A percentile compares a stretch with the other conserved stretches of the same genome.
phyloP scores from a whole-genome alignment of 2,888 invertebrate species.

The Euspilapteryx auroguttella region DNA sequence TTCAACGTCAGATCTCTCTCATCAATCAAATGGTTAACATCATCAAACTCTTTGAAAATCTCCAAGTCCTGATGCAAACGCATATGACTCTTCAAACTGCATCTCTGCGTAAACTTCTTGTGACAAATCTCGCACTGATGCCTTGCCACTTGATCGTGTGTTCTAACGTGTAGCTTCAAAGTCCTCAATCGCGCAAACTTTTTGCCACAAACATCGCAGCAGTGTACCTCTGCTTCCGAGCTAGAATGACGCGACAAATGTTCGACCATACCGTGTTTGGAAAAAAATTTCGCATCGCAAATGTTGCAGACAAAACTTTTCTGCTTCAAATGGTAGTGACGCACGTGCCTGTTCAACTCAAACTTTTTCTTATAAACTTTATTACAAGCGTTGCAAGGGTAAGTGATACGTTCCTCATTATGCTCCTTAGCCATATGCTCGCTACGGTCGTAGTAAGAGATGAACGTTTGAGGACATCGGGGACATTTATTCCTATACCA shows the following conservation, averaged over 20 bases:
- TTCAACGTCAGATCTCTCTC: conserved; percentile 44
- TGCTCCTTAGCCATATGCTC: conserved; percentile 42
- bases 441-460: conserved; percentile 43
- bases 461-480: conserved; percentile 43
- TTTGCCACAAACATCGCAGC: conserved; percentile 39
- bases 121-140: conserved; percentile 45
- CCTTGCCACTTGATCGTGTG: conserved; percentile 28
- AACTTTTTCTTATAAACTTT: conserved; percentile 47
- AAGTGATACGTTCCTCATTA: conserved; percentile 28
- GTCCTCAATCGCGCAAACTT: conserved; percentile 28
- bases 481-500: conserved; percentile 51
- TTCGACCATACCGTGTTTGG: conserved; percentile 37
- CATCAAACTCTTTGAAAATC: conserved; percentile 51
- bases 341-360: conserved; percentile 42
- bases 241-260: conserved; percentile 35
- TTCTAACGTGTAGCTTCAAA: conserved; percentile 33
- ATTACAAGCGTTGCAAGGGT: conserved; percentile 46
- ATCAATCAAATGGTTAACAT: conserved; percentile 47
- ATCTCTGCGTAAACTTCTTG: conserved; percentile 44
- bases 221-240: conserved; percentile 25
- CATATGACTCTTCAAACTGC: conserved; percentile 40
- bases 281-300: conserved; percentile 45
- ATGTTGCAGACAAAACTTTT: conserved; percentile 37
- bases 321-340: conserved; percentile 45
- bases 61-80: conserved; percentile 43